Evolutionary conservation across 2,797 vertebrate genomes (phyloP).

Genomic region (Aphelocoma californica): DNA sequence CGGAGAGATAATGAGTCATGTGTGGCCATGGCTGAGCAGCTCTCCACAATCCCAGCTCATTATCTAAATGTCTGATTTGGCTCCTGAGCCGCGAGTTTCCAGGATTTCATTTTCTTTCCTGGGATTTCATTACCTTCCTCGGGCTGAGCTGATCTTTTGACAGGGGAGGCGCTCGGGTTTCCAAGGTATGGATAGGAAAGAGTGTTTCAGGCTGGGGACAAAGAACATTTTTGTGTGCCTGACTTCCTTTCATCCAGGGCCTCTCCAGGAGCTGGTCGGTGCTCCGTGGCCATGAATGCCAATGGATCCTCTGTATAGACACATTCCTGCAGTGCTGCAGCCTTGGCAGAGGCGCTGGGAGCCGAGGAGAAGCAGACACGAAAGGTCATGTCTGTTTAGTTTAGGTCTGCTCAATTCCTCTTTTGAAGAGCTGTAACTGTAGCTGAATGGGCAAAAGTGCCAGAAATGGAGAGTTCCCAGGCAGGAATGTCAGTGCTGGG

Average conservation of each 20-base stretch:
- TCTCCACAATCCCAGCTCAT: slow-evolving; percentile 52
- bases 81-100: slow-evolving; percentile 6
- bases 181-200: not conserved
- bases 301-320: not conserved
- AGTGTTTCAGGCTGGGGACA: not conserved
- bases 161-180: not conserved
- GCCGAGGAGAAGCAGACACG: not conserved
- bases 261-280: not conserved
- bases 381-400: not conserved
- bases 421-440: slow-evolving; percentile 12
- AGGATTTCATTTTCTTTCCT: slow-evolving; percentile 49
- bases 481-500: not conserved
- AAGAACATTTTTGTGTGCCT: slow-evolving; percentile 20
- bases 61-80: slow-evolving; percentile 61
- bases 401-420: not conserved
- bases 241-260: not conserved
- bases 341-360: slow-evolving; percentile 34
- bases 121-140: slow-evolving; percentile 34
- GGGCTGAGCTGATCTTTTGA: not conserved
- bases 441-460: not conserved
- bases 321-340: slow-evolving; percentile 16
- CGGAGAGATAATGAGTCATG: slow-evolving; percentile 59
- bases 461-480: not conserved
- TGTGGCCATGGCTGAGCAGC: slow-evolving; percentile 44
- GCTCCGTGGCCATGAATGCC: slow-evolving; percentile 27